Percentiles rank a stretch among this genome's conserved stretches.
Conservation (phyloP, 1,140 invertebrate species). For the Acromyrmex heyeri region DNA sequence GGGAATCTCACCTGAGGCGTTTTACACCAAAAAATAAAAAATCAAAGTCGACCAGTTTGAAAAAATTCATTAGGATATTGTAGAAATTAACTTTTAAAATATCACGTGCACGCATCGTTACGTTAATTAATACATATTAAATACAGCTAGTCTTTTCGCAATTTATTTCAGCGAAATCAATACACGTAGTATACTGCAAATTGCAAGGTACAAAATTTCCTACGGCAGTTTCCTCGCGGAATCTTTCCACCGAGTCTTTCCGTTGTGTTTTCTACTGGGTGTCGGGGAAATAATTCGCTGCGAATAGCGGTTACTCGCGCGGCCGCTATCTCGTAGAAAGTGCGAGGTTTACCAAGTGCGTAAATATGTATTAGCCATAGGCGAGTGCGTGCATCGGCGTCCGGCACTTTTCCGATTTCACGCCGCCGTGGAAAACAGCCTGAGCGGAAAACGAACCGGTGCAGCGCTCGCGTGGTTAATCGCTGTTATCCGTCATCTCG, state of each 20-base stretch:
- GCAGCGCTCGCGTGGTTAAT: slow-evolving; percentile 49
- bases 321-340: slow-evolving; percentile 33
- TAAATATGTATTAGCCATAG: slow-evolving; percentile 50
- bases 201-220: background rate
- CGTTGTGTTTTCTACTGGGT: slow-evolving; percentile 4
- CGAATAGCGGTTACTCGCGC: slow-evolving; percentile 5
- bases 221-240: background rate
- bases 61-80: slow-evolving; percentile 17
- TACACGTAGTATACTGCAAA: background rate
- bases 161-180: background rate
- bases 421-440: slow-evolving; percentile 53
- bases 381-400: slow-evolving; percentile 42
- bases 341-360: slow-evolving; percentile 42
- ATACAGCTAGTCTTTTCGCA: background rate
- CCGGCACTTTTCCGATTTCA: slow-evolving; percentile 61
- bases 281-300: slow-evolving; percentile 7
- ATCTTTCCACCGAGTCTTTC: background rate
- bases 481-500: slow-evolving; percentile 34
- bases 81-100: background rate
- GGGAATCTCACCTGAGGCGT: slow-evolving; percentile 49
- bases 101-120: background rate
- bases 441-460: slow-evolving; percentile 58
- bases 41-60: background rate
- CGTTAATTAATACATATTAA: background rate
- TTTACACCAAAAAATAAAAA: slow-evolving; percentile 4